phyloP scores from a whole-genome alignment of 2,888 invertebrate species.

The Brachylomia viminalis region DNA sequence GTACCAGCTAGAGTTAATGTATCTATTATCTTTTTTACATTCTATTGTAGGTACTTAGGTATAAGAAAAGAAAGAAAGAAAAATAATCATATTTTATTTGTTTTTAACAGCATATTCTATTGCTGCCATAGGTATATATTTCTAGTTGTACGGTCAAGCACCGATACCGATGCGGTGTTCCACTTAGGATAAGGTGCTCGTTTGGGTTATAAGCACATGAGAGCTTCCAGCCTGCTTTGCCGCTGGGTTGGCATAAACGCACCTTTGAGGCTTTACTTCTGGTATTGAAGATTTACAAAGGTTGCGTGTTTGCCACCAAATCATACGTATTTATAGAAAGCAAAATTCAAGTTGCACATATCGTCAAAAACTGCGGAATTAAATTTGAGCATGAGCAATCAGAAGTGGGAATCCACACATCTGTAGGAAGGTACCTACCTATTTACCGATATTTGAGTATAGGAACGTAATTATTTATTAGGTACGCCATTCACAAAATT shows the following conservation, averaged over 20 bases:
- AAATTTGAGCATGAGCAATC: not conserved
- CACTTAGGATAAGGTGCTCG: not conserved
- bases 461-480: conserved; percentile 35
- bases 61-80: too few relatives aligned
- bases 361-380: not conserved
- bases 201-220: not conserved
- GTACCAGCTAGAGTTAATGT: too few relatives aligned
- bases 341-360: not conserved
- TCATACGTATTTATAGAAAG: not conserved
- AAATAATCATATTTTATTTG: too few relatives aligned
- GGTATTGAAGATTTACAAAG: not conserved
- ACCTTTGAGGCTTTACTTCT: too few relatives aligned
- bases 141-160: too few relatives aligned
- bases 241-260: too few relatives aligned
- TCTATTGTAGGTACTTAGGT: too few relatives aligned
- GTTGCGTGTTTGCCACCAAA: not conserved
- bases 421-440: not conserved
- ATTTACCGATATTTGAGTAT: not conserved
- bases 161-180: too few relatives aligned
- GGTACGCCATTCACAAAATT: conserved; percentile 44
- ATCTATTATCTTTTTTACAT: too few relatives aligned
- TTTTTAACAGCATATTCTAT: too few relatives aligned
- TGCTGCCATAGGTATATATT: too few relatives aligned
- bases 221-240: not conserved
- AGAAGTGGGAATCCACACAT: not conserved